Evolutionary conservation across 1,140 invertebrate genomes (phyloP).

Genomic region (Papilio dardanus): DNA sequence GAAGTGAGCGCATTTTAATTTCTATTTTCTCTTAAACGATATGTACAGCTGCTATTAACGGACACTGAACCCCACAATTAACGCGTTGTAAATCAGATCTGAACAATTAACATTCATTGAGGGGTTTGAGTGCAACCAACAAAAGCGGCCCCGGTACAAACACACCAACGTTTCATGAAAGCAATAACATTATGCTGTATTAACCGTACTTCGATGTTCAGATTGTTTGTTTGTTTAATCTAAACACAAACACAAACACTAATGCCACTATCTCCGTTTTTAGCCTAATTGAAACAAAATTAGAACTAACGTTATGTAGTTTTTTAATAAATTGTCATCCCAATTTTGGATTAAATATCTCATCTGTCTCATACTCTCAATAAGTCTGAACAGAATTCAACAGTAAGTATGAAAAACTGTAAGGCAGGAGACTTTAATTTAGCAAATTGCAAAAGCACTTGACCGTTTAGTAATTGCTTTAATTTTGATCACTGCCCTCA

Average conservation of each 20-base stretch:
- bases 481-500: conserved; percentile 26
- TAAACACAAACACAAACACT: conserved; percentile 10
- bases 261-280: background rate
- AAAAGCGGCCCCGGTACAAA: conserved; percentile 23
- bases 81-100: conserved; percentile 38
- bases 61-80: conserved; percentile 38
- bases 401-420: background rate
- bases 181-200: conserved; percentile 9
- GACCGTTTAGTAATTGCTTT: conserved; percentile 13
- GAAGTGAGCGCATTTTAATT: conserved; percentile 16
- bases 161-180: conserved; percentile 28
- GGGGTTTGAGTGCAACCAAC: conserved; percentile 18
- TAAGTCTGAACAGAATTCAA: background rate
- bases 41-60: conserved; percentile 38
- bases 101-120: conserved; percentile 38
- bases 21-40: conserved; percentile 23
- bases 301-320: background rate
- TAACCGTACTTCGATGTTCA: background rate
- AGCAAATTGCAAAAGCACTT: background rate
- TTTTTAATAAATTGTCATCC: background rate
- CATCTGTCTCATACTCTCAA: background rate
- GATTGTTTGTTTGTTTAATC: conserved; percentile 22
- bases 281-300: background rate
- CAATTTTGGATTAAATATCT: background rate
- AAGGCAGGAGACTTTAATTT: background rate